phyloP scores from a whole-genome alignment of 2,888 invertebrate genomes.

The Acronicta leporina region DNA sequence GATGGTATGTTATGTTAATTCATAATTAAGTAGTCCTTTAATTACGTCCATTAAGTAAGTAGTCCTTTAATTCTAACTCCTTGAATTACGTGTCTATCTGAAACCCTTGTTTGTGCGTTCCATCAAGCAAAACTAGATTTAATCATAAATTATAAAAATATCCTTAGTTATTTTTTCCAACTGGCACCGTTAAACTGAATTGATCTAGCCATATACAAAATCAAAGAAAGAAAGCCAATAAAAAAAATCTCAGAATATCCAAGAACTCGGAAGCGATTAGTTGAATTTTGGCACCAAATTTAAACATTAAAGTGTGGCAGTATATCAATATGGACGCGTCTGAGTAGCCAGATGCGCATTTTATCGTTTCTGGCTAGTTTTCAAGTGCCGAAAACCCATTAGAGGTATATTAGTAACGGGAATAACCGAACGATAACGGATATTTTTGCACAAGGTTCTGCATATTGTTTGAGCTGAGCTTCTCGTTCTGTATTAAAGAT shows the following conservation, averaged over 20 bases:
- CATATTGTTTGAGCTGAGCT: slow-evolving; percentile 26
- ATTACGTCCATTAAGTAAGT: no score
- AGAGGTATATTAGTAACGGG: slow-evolving; percentile 79
- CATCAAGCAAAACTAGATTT: no score
- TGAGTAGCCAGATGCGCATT: slow-evolving; percentile 83
- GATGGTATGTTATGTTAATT: no score
- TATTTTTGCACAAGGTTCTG: slow-evolving; percentile 68
- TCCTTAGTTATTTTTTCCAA: no score
- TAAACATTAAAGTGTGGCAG: slow-evolving; percentile 78
- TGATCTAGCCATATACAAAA: slow-evolving; percentile 16
- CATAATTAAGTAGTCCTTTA: no score
- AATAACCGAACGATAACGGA: slow-evolving; percentile 72
- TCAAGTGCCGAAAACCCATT: slow-evolving; percentile 87
- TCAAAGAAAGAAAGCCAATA: slow-evolving; percentile 22
- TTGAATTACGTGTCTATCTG: no score
- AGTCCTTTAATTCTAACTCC: no score
- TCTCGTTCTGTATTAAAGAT: slow-evolving; percentile 2
- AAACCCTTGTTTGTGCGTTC: no score
- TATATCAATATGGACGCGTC: slow-evolving; percentile 77
- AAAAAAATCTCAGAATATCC: slow-evolving; percentile 44
- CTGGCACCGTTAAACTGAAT: slow-evolving; percentile 8
- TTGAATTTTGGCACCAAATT: slow-evolving; percentile 76
- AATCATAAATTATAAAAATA: no score
- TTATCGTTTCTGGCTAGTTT: slow-evolving; percentile 87
- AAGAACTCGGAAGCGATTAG: slow-evolving; percentile 66